Percentiles rank a stretch among this genome's conserved stretches.
Conservation (phyloP, 2,888 invertebrate species). For the Pachliopta kotzebuea region DNA sequence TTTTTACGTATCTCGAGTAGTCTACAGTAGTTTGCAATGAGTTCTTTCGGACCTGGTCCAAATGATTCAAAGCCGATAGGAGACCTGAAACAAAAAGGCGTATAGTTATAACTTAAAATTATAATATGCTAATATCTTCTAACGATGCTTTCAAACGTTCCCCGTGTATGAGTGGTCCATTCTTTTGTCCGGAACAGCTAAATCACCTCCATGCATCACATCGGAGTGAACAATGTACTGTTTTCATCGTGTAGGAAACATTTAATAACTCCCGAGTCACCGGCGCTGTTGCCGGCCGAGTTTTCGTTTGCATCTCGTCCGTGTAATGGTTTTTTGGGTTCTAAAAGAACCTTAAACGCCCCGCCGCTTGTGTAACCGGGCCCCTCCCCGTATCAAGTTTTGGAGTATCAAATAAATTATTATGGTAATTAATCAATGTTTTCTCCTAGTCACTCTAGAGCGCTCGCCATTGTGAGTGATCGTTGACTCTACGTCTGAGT, state of each 20-base stretch:
- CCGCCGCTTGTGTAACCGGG: slow-evolving; percentile 59
- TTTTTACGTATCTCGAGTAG: slow-evolving; percentile 94
- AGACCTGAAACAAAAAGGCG: slow-evolving; percentile 58
- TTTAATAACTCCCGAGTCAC: slow-evolving; percentile 53
- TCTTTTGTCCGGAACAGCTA: slow-evolving; percentile 76
- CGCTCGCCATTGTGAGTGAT: slow-evolving; percentile 74
- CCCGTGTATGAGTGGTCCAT: slow-evolving; percentile 68
- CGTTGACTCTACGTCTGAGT: slow-evolving; percentile 64
- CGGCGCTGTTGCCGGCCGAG: slow-evolving; percentile 42
- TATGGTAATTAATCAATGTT: slow-evolving; percentile 81
- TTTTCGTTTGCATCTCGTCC: slow-evolving; percentile 53
- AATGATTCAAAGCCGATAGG: slow-evolving; percentile 72
- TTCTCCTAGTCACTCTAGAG: slow-evolving; percentile 76
- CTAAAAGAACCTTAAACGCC: slow-evolving; percentile 63
- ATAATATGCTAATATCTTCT: slow-evolving; percentile 66
- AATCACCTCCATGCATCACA: slow-evolving; percentile 76
- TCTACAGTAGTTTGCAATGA: slow-evolving; percentile 86
- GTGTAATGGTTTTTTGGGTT: slow-evolving; percentile 57
- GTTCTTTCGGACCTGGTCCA: slow-evolving; percentile 76
- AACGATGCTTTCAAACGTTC: slow-evolving; percentile 66
- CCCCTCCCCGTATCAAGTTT: slow-evolving; percentile 75
- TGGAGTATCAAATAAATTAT: slow-evolving; percentile 80
- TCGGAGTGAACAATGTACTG: slow-evolving; percentile 69
- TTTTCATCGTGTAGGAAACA: slow-evolving; percentile 68
- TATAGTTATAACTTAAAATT: slow-evolving; percentile 41